These are phyloP conservation scores for Scaptomyza parva DNA, from an alignment of 2,888 invertebrate species.

Conservation along the genomic window DNA sequence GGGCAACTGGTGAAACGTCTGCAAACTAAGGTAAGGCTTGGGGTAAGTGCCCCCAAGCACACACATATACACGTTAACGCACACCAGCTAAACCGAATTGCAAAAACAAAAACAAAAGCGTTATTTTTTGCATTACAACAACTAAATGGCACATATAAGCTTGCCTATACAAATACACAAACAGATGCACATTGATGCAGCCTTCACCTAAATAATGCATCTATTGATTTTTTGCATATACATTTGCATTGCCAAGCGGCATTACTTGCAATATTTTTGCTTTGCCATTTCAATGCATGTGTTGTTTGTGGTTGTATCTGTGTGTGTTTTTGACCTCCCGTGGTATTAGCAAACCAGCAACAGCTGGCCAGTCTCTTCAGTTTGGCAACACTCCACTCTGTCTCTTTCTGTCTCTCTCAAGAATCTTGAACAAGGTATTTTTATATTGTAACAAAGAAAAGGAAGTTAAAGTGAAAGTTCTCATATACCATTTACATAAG, in stretches of 20 bases:
- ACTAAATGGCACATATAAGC: slow-evolving; percentile 15
- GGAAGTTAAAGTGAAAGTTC: neutral
- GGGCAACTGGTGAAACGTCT: slow-evolving; percentile 15
- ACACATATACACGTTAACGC: slow-evolving; percentile 23
- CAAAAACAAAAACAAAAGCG: slow-evolving; percentile 55
- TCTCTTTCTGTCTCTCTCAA: neutral
- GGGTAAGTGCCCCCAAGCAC: slow-evolving; percentile 42
- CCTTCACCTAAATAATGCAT: slow-evolving; percentile 74
- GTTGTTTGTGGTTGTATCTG: slow-evolving; percentile 6
- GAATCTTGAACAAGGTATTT: neutral
- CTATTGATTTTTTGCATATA: slow-evolving; percentile 69
- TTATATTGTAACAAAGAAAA: neutral
- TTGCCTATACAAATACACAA: neutral
- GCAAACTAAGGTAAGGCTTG: slow-evolving; percentile 44
- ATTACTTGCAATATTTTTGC: slow-evolving; percentile 45
- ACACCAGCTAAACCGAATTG: slow-evolving; percentile 32
- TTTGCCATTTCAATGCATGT: slow-evolving; percentile 11
- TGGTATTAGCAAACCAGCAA: slow-evolving; percentile 55
- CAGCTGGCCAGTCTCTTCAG: slow-evolving; percentile 60
- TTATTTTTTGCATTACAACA: slow-evolving; percentile 36
- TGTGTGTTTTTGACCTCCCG: slow-evolving; percentile 38
- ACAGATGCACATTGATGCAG: slow-evolving; percentile 37
- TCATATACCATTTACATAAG: neutral
- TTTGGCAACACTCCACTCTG: slow-evolving; percentile 22
- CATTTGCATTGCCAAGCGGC: slow-evolving; percentile 60